phyloP scores from a whole-genome alignment of 2,113 vertebrate genomes.

The Hyaena hyaena region DNA sequence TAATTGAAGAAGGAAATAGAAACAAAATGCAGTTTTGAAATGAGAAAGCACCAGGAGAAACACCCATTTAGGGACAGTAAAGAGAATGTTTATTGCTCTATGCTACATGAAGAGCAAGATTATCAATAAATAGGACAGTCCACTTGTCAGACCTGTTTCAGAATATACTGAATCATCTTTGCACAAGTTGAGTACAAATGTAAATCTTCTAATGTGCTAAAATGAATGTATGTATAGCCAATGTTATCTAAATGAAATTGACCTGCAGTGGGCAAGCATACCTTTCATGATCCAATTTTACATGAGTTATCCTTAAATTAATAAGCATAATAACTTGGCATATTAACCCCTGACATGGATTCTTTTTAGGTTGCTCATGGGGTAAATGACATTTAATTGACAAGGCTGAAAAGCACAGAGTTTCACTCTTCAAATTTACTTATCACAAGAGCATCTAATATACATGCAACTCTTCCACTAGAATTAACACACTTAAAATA shows the following conservation, averaged over 20 bases:
- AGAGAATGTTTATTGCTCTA: not conserved
- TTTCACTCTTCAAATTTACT: not conserved
- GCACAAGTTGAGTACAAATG: not conserved
- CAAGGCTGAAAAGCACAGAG: not conserved
- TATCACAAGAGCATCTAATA: not conserved
- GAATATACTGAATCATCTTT: not conserved
- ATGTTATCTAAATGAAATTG: not conserved
- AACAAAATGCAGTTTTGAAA: not conserved
- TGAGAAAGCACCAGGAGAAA: not conserved
- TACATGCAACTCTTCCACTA: not conserved
- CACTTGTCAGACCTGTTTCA: not conserved
- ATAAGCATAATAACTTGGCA: not conserved
- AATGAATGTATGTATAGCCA: not conserved
- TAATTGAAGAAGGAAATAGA: not conserved
- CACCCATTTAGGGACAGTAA: not conserved
- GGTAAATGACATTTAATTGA: not conserved
- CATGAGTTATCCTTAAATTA: not conserved
- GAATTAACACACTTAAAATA: slow-evolving; percentile 32
- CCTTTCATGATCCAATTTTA: not conserved
- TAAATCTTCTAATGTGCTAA: not conserved
- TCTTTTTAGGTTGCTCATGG: not conserved
- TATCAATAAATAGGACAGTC: not conserved
- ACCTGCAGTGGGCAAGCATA: not conserved
- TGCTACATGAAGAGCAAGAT: not conserved
- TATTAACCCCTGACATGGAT: not conserved